Evolutionary conservation across 2,888 invertebrate genomes (phyloP), one percentile per base, ranked within the genome.

Genomic region (Synergus japonicus): DNA sequence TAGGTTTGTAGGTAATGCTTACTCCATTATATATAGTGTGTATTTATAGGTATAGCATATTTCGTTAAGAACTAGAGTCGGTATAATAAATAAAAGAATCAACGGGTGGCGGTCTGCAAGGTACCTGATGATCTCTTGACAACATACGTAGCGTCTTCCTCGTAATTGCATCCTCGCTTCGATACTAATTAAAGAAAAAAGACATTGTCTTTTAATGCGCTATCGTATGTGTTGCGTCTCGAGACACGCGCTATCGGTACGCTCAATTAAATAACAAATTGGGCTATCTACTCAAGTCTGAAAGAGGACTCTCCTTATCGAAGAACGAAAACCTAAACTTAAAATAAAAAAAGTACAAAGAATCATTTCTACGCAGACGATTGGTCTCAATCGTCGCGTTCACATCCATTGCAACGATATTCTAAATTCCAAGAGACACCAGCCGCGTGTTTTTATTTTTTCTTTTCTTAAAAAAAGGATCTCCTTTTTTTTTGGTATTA

Each of bases 1-100:
- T 87, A 87, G 86, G 86, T 69, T 44, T 46, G 37, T 86, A 87
- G 87, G 88, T 87, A 86, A 88, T 89, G 90, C 89, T 91, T 91
- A 91, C 87, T 90, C 88, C 88, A 89, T 90, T 90, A 91, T 91
- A 90, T 91, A 90, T 91, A 91, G 86, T 89, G 89, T 91, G 91
- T 91, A 91, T 91, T 90, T 91, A 91, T 92, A 91, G 89, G 89
- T 90, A 89, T 91, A 91, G 90, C 89, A 90, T 91, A 91, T 88
- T 91, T 91, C 82, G 77, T 86, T 91, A 91, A 90, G 87, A 90
- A 88, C 91, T 91, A 92, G 49, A 69, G 88, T 89, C 88, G 89
- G 88, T 90, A 88, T 85, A 90, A 91, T 90, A 90, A 91, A 91
- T 91, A 90, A 91, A 90, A 89, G 84, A 84, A 85, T 85, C 81